Base-by-base conservation (phyloP, 1,140 invertebrate genomes). In the Nebria ingens region DNA sequence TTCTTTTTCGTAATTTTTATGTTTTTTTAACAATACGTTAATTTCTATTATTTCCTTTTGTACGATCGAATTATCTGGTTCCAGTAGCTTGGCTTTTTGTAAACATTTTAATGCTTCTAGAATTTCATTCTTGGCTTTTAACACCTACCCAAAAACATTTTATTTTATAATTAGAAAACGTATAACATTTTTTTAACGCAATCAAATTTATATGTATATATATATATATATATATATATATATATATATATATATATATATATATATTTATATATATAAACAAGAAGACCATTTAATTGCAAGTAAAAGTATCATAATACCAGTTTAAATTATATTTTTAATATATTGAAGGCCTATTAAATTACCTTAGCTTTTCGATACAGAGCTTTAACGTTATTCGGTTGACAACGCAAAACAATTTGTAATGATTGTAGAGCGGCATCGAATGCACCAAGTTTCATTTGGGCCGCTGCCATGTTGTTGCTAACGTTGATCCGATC, bases 391-490 rank as follows among this genome's bases (percentile, higher is more conserved):
- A 89, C 81, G 75, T 96, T 95, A 56, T 84, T 73, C 12, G 91
- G 89, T 67, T 94, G 87, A 68, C 86, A 85, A 55, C 77, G 75
- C 6, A 95, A 68, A 0, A 94, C 91, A 68, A 81, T 76, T 40
- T 90, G 84, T 19, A 93, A 81, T 20, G 89, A 91, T 64, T 79
- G 77, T 2, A 91, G 72, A 13, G 91, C 91, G 21, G 84, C 81
- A 62, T 92, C 87, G 65, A 81, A 92, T 0, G 86, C 85, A 58
- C 86, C 80, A 21, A 87, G 82, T 74, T 91, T 92, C 29, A 94
- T 79, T 71, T 94, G 91, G 19, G 91, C 87, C 54, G 87, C 86
- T 3, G 91, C 89, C 73, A 95, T 79, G 71, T 95, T 95, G 68
- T 95, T 95, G 60, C 87, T 85, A 0, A 91, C 86, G 64, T 88